Evolutionary conservation across 2,888 invertebrate species (phyloP).

Genomic region (Drosophila meridionalis): DNA sequence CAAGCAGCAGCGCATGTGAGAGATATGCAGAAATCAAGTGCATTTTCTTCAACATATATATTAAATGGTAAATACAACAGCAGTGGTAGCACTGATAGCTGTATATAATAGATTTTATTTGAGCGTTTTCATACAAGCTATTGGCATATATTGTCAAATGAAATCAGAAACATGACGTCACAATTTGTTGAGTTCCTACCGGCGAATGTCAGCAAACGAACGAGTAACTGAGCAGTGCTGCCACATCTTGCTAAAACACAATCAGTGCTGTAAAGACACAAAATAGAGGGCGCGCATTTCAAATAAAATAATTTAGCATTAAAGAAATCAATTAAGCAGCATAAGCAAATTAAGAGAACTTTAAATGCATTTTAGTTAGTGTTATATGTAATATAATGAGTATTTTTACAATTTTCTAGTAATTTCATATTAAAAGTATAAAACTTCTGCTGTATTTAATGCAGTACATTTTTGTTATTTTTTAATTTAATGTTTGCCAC

Average conservation of each 20-base stretch:
- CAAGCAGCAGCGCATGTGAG: background rate
- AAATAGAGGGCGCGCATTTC: background rate
- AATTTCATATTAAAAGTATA: background rate
- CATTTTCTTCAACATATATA: background rate
- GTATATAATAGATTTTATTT: no score
- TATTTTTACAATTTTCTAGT: background rate
- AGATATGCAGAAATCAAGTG: background rate
- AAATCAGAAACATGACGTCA: conserved; percentile 15
- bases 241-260: background rate
- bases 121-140: background rate
- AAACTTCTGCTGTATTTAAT: background rate
- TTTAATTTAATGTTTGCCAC: conserved; percentile 27
- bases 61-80: background rate
- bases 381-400: background rate
- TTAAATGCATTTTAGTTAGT: background rate
- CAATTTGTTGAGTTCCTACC: background rate
- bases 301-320: background rate
- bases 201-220: background rate
- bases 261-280: conserved; percentile 7
- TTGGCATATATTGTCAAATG: background rate
- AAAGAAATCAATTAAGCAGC: background rate
- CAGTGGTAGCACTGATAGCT: background rate
- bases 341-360: background rate
- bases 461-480: conserved; percentile 25
- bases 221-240: conserved; percentile 7